Conservation (phyloP, 2,888 invertebrate genomes). For the Lottia gigantea region DNA sequence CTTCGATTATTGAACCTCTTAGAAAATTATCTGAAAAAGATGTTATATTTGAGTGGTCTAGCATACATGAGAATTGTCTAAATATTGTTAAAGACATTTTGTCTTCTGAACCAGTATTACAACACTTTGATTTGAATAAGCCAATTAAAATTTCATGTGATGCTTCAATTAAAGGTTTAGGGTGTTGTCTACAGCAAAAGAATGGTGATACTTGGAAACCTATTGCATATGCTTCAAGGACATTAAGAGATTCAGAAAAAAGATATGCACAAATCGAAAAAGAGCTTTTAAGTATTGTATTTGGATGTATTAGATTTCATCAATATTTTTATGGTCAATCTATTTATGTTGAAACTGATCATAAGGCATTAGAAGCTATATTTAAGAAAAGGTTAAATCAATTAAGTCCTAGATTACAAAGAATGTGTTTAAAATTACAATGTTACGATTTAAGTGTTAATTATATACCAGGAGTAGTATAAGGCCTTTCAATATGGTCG, state of each 20-base stretch:
- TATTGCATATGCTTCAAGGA: constrained; percentile 2
- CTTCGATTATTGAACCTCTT: background rate
- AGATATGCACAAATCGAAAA: background rate
- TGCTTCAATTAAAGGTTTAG: background rate
- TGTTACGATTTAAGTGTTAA: constrained; percentile 7
- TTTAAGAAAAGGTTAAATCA: background rate
- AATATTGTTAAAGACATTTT: background rate
- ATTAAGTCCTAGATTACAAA: constrained; percentile 2
- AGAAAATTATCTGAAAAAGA: background rate
- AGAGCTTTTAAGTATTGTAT: constrained; percentile 4
- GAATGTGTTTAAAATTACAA: constrained; percentile 2
- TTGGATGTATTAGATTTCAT: constrained; percentile 1
- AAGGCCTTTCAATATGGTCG: too few relatives aligned
- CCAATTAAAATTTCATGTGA: constrained; percentile 6
- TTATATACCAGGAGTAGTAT: constrained; percentile 1
- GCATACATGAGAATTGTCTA: background rate
- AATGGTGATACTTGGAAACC: background rate
- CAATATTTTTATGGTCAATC: background rate
- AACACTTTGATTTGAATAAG: constrained; percentile 1
- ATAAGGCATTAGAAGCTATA: background rate
- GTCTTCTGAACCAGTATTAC: background rate
- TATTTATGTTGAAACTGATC: background rate
- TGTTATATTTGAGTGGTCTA: background rate
- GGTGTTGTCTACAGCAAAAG: constrained; percentile 1
- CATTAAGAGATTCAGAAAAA: constrained; percentile 2